These are phyloP conservation scores for Sylvilagus bachmani DNA, from an alignment of 2,113 vertebrate genomes.

Conservation along the genomic window DNA sequence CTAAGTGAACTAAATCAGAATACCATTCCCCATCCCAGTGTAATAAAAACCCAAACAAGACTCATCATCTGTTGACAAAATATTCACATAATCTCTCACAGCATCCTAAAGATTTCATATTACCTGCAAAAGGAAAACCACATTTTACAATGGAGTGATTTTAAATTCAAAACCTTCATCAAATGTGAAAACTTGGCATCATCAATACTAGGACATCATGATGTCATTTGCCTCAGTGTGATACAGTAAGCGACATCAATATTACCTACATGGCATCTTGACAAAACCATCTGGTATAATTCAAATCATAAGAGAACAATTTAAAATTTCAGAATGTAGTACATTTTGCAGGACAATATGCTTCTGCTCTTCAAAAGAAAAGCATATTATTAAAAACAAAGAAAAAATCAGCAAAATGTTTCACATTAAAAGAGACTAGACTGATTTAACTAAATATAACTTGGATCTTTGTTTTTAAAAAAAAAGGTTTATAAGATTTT, in stretches of 20 bases:
- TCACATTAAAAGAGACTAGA: conserved; percentile 4
- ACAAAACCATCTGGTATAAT: neutral
- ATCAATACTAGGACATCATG: neutral
- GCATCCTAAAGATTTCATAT: neutral
- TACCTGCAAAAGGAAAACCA: conserved; percentile 37
- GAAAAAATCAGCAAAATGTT: neutral
- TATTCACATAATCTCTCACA: neutral
- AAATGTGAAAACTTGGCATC: neutral
- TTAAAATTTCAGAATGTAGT: neutral
- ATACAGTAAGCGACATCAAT: neutral
- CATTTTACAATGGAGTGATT: neutral
- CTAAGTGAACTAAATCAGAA: neutral
- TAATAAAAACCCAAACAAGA: neutral
- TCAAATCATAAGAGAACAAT: neutral
- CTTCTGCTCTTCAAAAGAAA: conserved; percentile 7
- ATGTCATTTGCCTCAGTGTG: neutral
- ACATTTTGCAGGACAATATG: neutral
- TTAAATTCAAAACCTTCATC: conserved; percentile 37
- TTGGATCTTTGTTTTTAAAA: neutral
- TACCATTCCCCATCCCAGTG: neutral
- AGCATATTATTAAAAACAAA: conserved; percentile 40
- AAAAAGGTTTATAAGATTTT: conserved; percentile 29
- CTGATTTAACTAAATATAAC: conserved; percentile 2
- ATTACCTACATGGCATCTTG: neutral
- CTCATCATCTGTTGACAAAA: neutral